Percentiles rank a stretch among this genome's conserved stretches.
phyloP scores from a whole-genome alignment of 2,797 vertebrate genomes.

The Myotis planiceps region DNA sequence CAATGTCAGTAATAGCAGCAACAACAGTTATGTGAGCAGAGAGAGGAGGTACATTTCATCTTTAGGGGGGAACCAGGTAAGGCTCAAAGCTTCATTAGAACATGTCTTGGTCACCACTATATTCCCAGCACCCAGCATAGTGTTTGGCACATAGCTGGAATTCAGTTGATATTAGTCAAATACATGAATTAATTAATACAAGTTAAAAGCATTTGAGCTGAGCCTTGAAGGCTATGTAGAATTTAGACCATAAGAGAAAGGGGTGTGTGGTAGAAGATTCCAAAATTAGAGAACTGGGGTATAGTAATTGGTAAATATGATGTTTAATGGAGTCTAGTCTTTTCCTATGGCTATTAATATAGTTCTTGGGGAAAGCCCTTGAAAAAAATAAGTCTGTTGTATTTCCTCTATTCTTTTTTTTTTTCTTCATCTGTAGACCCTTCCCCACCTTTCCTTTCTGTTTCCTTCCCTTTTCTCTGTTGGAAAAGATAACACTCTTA shows the following conservation, averaged over 20 bases:
- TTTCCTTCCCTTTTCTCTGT: slow-evolving; percentile 31
- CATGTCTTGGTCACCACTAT: neutral
- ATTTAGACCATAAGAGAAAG: neutral
- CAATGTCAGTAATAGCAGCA: neutral
- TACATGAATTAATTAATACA: neutral
- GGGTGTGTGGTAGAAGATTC: neutral
- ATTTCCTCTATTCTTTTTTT: slow-evolving; percentile 27
- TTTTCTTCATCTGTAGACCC: neutral
- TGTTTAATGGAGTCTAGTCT: neutral
- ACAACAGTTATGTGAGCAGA: neutral
- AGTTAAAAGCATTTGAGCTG: neutral
- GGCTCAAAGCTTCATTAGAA: neutral
- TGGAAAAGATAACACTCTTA: neutral
- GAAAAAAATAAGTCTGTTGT: slow-evolving; percentile 41
- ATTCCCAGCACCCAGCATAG: neutral
- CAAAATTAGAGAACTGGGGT: slow-evolving; percentile 8
- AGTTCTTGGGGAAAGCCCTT: slow-evolving; percentile 56
- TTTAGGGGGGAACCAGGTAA: neutral
- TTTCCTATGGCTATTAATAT: slow-evolving; percentile 49
- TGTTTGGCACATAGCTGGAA: neutral
- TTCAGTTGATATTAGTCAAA: neutral
- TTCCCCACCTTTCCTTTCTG: neutral
- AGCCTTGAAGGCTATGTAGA: neutral
- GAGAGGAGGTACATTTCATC: neutral
- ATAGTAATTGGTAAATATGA: neutral